phyloP scores from a whole-genome alignment of 1,140 invertebrate genomes.

The Sesamia nonagrioides region DNA sequence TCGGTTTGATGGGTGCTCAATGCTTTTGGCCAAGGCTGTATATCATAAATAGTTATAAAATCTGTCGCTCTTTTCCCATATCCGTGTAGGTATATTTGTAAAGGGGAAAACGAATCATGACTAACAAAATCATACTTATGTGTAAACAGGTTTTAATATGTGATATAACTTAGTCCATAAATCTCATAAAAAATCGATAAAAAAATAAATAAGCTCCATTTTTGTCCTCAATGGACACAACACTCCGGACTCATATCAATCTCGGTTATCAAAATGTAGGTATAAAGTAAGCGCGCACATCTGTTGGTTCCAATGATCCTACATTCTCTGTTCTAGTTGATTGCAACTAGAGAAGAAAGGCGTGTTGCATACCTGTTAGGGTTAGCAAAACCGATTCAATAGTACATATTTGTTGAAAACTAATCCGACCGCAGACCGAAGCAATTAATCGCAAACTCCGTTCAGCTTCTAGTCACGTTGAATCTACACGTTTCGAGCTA shows the following conservation, averaged over 20 bases:
- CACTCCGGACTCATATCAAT: constrained; percentile 6
- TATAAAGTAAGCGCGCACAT: background rate
- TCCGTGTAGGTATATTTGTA: background rate
- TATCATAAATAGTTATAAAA: background rate
- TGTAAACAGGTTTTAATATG: constrained; percentile 1
- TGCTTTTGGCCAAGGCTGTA: no score
- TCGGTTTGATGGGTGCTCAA: no score
- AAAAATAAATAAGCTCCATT: constrained; percentile 44
- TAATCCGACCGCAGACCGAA: no score
- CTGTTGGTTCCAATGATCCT: background rate
- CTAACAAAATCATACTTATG: constrained; percentile 8
- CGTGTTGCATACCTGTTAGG: no score
- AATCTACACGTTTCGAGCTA: no score
- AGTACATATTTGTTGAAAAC: no score
- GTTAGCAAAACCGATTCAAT: no score
- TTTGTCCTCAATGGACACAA: constrained; percentile 11
- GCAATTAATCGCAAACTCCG: no score
- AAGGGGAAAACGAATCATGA: background rate
- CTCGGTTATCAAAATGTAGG: background rate
- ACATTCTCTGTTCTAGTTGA: background rate
- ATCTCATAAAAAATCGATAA: constrained; percentile 23
- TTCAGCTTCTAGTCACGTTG: no score
- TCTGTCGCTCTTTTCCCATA: background rate
- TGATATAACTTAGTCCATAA: constrained; percentile 35
- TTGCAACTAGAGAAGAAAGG: no score